Conservation (phyloP, 2,113 vertebrate species). For the Albula goreensis region DNA sequence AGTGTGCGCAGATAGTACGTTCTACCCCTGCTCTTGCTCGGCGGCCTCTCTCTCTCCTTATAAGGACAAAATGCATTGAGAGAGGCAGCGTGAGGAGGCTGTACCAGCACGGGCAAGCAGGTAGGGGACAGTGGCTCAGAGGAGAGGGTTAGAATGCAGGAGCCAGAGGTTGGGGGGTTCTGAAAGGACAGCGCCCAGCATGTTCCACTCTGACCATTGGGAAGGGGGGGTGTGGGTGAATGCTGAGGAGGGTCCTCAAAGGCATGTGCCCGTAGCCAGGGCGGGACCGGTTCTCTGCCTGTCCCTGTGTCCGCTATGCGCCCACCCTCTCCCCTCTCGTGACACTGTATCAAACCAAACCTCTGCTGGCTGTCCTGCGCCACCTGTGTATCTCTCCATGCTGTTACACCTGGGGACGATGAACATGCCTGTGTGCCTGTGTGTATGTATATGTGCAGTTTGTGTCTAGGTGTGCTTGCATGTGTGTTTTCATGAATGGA, state of each 20-base stretch:
- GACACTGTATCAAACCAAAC: background rate
- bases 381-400: background rate
- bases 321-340: background rate
- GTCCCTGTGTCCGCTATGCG: background rate
- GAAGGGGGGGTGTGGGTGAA: background rate
- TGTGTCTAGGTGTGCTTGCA: background rate
- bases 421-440: background rate
- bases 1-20: conserved; percentile 63
- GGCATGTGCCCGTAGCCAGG: too few relatives aligned
- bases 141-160: conserved; percentile 14
- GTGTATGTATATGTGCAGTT: background rate
- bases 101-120: conserved; percentile 63
- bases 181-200: conserved; percentile 53
- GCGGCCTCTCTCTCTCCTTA: conserved; percentile 68
- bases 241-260: background rate
- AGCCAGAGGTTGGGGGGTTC: conserved; percentile 32
- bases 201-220: background rate
- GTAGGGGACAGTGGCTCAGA: conserved; percentile 58
- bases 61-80: conserved; percentile 79
- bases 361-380: background rate
- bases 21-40: conserved; percentile 58
- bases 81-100: conserved; percentile 60
- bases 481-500: background rate
- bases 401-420: background rate
- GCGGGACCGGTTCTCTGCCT: background rate